A percentile compares a stretch with the other conserved stretches of the same genome.
phyloP scores from a whole-genome alignment of 92 coral and sea anemone species.

The Scolanthus callimorphus region DNA sequence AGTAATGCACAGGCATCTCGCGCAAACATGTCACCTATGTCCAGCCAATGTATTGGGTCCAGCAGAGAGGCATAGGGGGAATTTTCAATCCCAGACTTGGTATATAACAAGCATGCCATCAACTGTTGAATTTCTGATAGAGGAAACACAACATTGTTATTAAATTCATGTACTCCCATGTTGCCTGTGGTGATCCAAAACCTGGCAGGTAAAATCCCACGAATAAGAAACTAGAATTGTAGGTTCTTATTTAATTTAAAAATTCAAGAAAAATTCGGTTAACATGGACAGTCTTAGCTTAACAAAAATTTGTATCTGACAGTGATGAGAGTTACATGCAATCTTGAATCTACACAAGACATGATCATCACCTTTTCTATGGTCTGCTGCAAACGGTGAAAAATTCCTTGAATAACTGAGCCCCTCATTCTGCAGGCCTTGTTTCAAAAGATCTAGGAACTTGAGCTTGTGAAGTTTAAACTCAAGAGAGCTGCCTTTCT shows the following conservation, averaged over 20 bases:
- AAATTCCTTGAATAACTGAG: constrained; percentile 78
- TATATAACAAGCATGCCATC: constrained; percentile 93
- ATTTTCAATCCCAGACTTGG: constrained; percentile 84
- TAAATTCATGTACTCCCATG: no score
- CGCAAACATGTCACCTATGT: constrained; percentile 92
- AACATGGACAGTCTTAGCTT: no score
- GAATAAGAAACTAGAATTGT: no score
- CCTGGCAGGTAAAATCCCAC: no score
- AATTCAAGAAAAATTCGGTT: no score
- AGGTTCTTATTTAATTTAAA: no score
- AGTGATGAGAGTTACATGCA: background rate
- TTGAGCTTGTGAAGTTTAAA: constrained; percentile 89
- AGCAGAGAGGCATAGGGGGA: constrained; percentile 91
- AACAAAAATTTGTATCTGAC: no score
- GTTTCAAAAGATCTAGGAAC: constrained; percentile 76
- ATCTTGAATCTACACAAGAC: background rate
- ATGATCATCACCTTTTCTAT: constrained; percentile 68
- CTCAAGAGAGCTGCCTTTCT: constrained; percentile 86
- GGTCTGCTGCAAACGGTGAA: constrained; percentile 77
- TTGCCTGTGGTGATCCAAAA: no score
- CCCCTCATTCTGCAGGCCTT: constrained; percentile 80
- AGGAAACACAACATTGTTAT: no score
- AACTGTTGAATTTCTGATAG: constrained; percentile 85
- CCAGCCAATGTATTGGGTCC: constrained; percentile 96
- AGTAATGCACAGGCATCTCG: constrained; percentile 96